Conservation (phyloP, 1,140 invertebrate species). For the Drosophila guanche region DNA sequence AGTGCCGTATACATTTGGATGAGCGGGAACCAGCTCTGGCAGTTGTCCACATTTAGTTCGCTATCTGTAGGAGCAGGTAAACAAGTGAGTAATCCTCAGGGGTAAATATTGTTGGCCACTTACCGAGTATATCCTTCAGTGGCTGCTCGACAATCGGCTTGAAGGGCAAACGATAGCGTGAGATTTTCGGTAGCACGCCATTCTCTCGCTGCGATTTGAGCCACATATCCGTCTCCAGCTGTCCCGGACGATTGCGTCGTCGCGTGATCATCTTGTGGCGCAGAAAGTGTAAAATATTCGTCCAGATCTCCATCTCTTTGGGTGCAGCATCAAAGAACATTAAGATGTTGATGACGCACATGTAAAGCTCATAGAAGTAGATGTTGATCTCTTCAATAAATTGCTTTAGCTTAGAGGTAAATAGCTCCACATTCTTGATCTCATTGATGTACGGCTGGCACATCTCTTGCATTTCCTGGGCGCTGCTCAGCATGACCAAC, state of each 20-base stretch:
- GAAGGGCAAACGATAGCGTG: constrained; percentile 78
- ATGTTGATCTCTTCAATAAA: constrained; percentile 81
- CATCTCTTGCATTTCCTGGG: constrained; percentile 63
- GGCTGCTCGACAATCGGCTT: constrained; percentile 75
- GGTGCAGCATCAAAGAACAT: constrained; percentile 68
- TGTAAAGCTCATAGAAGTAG: constrained; percentile 81
- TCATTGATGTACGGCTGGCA: constrained; percentile 76
- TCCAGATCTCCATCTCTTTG: constrained; percentile 77
- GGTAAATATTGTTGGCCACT: background rate
- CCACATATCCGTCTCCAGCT: constrained; percentile 79
- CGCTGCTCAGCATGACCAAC: constrained; percentile 68
- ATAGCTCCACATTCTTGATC: constrained; percentile 70
- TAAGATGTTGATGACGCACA: constrained; percentile 78
- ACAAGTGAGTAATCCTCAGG: too few relatives aligned
- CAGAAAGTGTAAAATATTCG: constrained; percentile 74
- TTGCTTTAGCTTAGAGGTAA: constrained; percentile 63
- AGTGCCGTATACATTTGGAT: constrained; percentile 76
- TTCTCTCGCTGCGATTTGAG: constrained; percentile 71
- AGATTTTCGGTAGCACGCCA: constrained; percentile 75
- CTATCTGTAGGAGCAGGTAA: constrained; percentile 38
- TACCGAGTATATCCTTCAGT: constrained; percentile 75
- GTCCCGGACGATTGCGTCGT: constrained; percentile 67
- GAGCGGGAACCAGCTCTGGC: constrained; percentile 79
- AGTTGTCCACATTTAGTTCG: constrained; percentile 80
- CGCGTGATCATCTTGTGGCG: constrained; percentile 77